These are phyloP conservation scores for Galemys pyrenaicus DNA, from an alignment of 2,113 vertebrate genomes.

Conservation along the genomic window DNA sequence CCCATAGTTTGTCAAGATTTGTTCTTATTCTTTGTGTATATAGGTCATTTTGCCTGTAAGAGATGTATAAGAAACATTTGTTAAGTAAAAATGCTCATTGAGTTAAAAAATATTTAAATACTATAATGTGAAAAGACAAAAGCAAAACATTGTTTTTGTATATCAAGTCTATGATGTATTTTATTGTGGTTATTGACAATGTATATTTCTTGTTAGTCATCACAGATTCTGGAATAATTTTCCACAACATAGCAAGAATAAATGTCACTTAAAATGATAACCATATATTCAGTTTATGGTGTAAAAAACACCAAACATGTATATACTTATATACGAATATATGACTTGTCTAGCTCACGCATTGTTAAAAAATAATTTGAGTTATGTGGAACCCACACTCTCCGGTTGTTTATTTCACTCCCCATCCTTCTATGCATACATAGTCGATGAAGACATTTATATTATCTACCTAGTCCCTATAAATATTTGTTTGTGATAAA, in stretches of 20 bases:
- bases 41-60: not conserved
- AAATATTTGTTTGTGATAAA: not conserved
- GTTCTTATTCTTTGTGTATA: not conserved
- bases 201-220: not conserved
- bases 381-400: not conserved
- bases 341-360: not conserved
- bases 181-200: not conserved
- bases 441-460: not conserved
- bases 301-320: not conserved
- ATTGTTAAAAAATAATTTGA: conserved; percentile 24
- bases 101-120: not conserved
- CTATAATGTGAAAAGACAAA: not conserved
- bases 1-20: not conserved
- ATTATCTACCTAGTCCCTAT: not conserved
- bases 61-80: not conserved
- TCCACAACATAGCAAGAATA: not conserved
- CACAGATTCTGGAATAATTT: not conserved
- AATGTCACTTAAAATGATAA: not conserved
- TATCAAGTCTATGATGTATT: not conserved
- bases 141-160: not conserved
- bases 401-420: not conserved
- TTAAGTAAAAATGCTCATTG: not conserved
- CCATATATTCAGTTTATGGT: not conserved
- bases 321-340: not conserved
- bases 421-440: accelerated